Evolutionary conservation across 1,140 invertebrate genomes (phyloP).

Genomic region (Periplaneta americana): DNA sequence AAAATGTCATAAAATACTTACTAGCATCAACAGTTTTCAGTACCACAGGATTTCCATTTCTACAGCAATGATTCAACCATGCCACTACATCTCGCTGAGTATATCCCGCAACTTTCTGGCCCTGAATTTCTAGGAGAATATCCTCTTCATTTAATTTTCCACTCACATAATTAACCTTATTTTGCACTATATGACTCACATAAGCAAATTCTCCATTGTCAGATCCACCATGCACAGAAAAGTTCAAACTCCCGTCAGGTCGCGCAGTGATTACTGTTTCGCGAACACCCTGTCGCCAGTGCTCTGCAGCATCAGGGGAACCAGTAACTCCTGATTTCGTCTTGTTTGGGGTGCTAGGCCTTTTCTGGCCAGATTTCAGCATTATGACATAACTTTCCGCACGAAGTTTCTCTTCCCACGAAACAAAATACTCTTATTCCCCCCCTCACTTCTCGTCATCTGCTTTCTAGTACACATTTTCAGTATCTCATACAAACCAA

Average conservation of each 20-base stretch:
- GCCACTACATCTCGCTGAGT: constrained; percentile 52
- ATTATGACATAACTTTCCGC: constrained; percentile 30
- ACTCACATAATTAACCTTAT: constrained; percentile 38
- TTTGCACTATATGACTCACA: constrained; percentile 35
- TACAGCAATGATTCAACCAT: constrained; percentile 51
- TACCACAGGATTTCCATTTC: constrained; percentile 48
- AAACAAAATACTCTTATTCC: constrained; percentile 2
- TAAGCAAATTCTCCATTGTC: constrained; percentile 54
- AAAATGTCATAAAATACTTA: constrained; percentile 32
- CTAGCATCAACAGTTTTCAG: constrained; percentile 49
- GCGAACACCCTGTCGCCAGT: constrained; percentile 26
- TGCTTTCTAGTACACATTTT: background rate
- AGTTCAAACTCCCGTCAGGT: constrained; percentile 26
- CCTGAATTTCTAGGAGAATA: constrained; percentile 56
- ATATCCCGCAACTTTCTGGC: constrained; percentile 56
- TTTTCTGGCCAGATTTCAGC: constrained; percentile 32
- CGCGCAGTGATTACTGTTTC: constrained; percentile 24
- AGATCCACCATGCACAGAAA: constrained; percentile 43
- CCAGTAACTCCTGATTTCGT: constrained; percentile 12
- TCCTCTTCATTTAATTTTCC: constrained; percentile 40
- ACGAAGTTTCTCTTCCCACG: constrained; percentile 14
- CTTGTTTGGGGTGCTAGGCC: constrained; percentile 27
- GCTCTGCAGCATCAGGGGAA: constrained; percentile 14
- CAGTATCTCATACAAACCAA: background rate
- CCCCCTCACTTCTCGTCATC: background rate